These are phyloP conservation scores for Odontocerum albicorne DNA, from an alignment of 2,888 invertebrate genomes.

Conservation along the genomic window DNA sequence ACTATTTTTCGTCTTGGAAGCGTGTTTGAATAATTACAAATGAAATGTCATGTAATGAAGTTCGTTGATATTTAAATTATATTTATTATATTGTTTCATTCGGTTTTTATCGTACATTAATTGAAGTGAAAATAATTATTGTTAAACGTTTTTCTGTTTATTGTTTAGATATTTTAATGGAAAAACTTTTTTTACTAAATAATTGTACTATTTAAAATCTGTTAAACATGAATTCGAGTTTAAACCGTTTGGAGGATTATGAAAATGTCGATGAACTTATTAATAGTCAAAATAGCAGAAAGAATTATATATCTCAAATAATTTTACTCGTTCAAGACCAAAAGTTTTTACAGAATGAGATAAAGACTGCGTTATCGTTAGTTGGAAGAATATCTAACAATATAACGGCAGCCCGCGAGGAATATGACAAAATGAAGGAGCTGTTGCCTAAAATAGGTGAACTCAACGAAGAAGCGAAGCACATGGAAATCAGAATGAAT, in stretches of 20 bases:
- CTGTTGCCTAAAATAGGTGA: constrained; percentile 12
- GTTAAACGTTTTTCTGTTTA: too few species aligned
- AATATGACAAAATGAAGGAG: constrained; percentile 12
- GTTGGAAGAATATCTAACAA: constrained; percentile 20
- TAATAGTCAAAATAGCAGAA: constrained; percentile 22
- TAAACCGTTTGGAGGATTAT: constrained; percentile 24
- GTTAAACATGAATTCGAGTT: constrained; percentile 17
- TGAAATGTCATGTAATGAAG: too few species aligned
- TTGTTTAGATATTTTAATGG: too few species aligned
- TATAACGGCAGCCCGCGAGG: constrained; percentile 12
- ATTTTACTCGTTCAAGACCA: constrained; percentile 27
- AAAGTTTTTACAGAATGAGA: constrained; percentile 23
- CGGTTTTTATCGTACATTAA: too few species aligned
- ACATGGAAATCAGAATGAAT: constrained; percentile 17
- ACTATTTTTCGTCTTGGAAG: too few species aligned
- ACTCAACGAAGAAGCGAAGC: constrained; percentile 3
- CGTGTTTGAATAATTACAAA: too few species aligned
- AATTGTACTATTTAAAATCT: too few species aligned
- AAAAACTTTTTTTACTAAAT: too few species aligned
- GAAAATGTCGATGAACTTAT: constrained; percentile 31
- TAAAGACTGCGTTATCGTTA: constrained; percentile 13
- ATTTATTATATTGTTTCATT: too few species aligned
- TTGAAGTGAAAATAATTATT: too few species aligned
- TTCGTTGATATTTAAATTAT: too few species aligned
- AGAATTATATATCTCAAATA: constrained; percentile 17